A percentile compares a stretch with the other conserved stretches of the same genome.
These are phyloP conservation scores for Pipra filicauda DNA, from an alignment of 2,113 vertebrate species.

Conservation along the genomic window DNA sequence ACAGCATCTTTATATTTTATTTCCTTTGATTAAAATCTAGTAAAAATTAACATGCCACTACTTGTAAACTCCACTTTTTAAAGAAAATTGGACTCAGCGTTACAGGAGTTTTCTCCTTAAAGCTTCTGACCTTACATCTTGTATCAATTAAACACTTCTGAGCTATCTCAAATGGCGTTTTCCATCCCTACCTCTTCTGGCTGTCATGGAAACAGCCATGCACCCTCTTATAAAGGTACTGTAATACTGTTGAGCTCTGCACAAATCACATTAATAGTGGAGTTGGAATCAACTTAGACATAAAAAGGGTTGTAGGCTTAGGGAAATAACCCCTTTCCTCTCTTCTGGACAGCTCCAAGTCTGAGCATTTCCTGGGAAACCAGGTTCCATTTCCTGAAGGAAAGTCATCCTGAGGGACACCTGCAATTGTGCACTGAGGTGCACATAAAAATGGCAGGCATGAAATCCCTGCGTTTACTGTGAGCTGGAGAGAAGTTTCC, in stretches of 20 bases:
- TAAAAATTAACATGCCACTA: background rate
- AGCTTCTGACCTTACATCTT: background rate
- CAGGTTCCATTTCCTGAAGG: background rate
- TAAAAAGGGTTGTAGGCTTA: background rate
- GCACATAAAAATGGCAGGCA: background rate
- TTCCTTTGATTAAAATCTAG: background rate
- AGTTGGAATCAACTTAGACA: background rate
- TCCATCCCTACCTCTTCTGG: background rate
- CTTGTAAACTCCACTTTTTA: background rate
- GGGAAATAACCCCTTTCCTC: background rate
- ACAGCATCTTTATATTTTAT: background rate
- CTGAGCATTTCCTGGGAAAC: background rate
- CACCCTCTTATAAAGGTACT: background rate
- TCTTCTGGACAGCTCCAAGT: background rate
- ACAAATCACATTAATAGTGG: slow-evolving; percentile 37
- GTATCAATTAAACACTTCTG: background rate
- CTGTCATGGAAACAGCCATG: background rate
- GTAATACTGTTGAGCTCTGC: background rate
- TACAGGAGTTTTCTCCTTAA: background rate
- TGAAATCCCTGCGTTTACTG: background rate
- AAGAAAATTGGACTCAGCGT: background rate
- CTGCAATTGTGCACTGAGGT: background rate
- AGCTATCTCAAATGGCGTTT: slow-evolving; percentile 17
- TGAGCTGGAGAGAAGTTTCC: background rate
- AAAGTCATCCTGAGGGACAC: background rate